Conservation (phyloP, 2,888 invertebrate species). For the Gandaritis pyraliata region DNA sequence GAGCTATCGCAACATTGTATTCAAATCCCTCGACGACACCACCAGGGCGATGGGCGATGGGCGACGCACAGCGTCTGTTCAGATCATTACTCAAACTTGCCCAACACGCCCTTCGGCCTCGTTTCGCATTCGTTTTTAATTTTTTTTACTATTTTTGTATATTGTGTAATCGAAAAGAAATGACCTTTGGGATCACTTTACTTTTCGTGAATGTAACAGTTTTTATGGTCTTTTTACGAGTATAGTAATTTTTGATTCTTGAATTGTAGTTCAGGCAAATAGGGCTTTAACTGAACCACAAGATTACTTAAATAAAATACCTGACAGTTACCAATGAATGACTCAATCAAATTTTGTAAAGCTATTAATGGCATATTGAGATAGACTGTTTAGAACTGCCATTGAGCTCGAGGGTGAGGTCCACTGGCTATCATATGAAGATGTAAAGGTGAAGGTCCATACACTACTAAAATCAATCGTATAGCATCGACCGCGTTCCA, state of each 20-base stretch:
- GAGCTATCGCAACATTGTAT: conserved; percentile 82
- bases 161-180: conserved; percentile 32
- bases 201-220: conserved; percentile 20
- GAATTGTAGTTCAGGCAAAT: not conserved
- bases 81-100: conserved; percentile 64
- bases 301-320: not conserved
- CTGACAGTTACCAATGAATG: not conserved
- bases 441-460: conserved; percentile 20
- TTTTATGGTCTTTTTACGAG: conserved; percentile 3
- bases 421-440: conserved; percentile 20
- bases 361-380: conserved; percentile 13
- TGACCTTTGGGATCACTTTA: conserved; percentile 24
- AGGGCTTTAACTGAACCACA: not conserved
- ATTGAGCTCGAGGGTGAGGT: conserved; percentile 14
- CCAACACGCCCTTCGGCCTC: conserved; percentile 57
- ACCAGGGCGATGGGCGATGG: conserved; percentile 51
- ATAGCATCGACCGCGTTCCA: not conserved
- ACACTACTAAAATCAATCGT: not conserved
- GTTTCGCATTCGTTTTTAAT: conserved; percentile 40
- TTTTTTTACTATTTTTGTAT: conserved; percentile 34
- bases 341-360: conserved; percentile 12
- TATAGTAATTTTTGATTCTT: conserved; percentile 3
- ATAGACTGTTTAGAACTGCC: conserved; percentile 21
- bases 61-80: conserved; percentile 49
- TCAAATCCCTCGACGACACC: conserved; percentile 75